phyloP scores from a whole-genome alignment of 2,888 invertebrate species.

The Spisula solida region DNA sequence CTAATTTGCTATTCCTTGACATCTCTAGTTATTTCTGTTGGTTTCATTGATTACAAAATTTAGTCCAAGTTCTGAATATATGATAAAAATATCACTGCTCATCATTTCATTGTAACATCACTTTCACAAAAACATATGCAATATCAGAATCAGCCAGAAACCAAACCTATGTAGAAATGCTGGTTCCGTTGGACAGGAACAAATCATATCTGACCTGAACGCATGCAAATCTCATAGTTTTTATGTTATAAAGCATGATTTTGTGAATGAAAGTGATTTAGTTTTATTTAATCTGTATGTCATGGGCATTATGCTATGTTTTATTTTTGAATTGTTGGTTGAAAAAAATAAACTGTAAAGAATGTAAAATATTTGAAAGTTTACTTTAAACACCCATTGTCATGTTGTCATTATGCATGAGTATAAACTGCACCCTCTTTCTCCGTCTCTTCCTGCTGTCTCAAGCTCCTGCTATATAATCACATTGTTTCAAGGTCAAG shows the following conservation, averaged over 20 bases:
- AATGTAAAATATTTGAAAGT: background rate
- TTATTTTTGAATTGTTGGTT: background rate
- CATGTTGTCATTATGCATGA: background rate
- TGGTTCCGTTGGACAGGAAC: too few species aligned
- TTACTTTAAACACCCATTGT: background rate
- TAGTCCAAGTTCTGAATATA: background rate
- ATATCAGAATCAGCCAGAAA: background rate
- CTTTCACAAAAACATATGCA: background rate
- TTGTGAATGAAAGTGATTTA: background rate
- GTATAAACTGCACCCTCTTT: constrained; percentile 18
- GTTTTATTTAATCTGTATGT: background rate
- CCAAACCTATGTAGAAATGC: too few species aligned
- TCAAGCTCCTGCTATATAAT: background rate
- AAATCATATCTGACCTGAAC: background rate
- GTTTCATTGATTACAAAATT: background rate
- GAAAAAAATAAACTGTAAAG: background rate
- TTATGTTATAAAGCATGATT: background rate
- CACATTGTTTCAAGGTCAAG: background rate
- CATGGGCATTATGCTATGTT: background rate
- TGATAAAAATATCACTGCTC: background rate
- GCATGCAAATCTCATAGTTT: background rate
- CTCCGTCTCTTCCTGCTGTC: background rate
- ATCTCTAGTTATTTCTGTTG: too few species aligned
- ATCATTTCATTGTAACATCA: background rate
- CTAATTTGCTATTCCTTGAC: too few species aligned